A percentile compares a stretch with the other conserved stretches of the same genome.
phyloP scores from a whole-genome alignment of 1,140 invertebrate species.

The Lucilia sericata region DNA sequence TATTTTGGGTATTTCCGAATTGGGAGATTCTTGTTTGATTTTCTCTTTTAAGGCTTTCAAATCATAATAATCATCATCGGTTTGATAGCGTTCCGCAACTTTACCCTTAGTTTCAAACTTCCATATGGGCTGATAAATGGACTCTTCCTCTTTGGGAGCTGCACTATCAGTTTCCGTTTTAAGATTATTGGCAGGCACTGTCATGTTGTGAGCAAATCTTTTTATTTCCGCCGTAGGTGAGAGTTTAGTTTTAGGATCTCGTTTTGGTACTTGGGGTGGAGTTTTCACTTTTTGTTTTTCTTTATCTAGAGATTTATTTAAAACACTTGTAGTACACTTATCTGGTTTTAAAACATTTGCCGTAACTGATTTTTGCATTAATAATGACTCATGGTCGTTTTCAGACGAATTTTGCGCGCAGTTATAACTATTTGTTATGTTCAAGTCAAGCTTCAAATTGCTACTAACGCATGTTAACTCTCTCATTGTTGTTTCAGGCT shows the following conservation, averaged over 20 bases:
- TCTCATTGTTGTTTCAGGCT: background rate
- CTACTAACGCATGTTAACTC: background rate
- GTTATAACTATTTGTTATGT: background rate
- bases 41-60: slow-evolving; percentile 28
- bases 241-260: slow-evolving; percentile 52
- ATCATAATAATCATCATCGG: slow-evolving; percentile 52
- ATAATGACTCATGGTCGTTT: slow-evolving; percentile 31
- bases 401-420: background rate
- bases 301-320: background rate
- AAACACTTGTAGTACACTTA: background rate
- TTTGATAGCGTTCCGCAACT: slow-evolving; percentile 49
- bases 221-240: background rate
- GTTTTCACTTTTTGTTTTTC: background rate
- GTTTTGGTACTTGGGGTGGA: slow-evolving; percentile 57
- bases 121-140: slow-evolving; percentile 67
- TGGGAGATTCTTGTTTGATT: slow-evolving; percentile 23
- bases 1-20: slow-evolving; percentile 5
- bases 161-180: background rate
- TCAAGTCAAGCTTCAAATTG: slow-evolving; percentile 41
- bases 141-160: slow-evolving; percentile 51
- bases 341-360: background rate
- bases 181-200: background rate
- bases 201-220: background rate
- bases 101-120: slow-evolving; percentile 62
- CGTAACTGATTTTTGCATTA: background rate